Conservation (phyloP, 2,113 vertebrate species). For the Nerophis lumbriciformis region DNA sequence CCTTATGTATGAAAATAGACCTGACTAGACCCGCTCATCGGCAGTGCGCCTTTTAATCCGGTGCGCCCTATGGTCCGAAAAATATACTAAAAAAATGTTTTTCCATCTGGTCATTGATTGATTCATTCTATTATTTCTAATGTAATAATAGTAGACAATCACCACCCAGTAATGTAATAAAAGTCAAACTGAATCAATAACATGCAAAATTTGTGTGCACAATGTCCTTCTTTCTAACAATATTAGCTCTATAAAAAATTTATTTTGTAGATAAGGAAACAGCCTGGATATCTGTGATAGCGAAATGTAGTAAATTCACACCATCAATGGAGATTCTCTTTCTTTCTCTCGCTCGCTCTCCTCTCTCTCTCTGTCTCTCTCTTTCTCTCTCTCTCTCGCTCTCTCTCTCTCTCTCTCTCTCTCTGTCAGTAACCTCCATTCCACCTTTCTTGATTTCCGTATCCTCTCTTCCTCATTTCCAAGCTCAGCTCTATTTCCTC, state of each 20-base stretch:
- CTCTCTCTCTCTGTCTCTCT: background rate
- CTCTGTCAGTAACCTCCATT: background rate
- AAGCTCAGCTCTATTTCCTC: background rate
- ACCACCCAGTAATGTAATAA: background rate
- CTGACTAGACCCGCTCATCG: too few relatives aligned
- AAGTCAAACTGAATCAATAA: background rate
- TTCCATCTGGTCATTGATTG: too few relatives aligned
- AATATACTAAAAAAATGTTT: too few relatives aligned
- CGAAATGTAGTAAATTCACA: constrained; percentile 8
- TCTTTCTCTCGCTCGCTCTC: background rate
- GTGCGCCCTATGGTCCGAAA: too few relatives aligned
- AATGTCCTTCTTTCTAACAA: background rate
- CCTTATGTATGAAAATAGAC: too few relatives aligned
- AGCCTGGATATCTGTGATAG: background rate
- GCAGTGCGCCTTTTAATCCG: too few relatives aligned
- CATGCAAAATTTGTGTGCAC: background rate
- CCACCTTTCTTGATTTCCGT: background rate
- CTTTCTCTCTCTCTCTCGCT: background rate
- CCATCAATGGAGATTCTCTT: constrained; percentile 1
- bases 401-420: background rate
- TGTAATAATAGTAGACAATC: background rate
- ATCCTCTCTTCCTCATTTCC: background rate
- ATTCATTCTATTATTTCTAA: too few relatives aligned
- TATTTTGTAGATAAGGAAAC: background rate
- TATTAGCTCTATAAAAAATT: background rate